Base-by-base conservation (phyloP, 2,797 vertebrate genomes). In the Delichon dasypus region DNA sequence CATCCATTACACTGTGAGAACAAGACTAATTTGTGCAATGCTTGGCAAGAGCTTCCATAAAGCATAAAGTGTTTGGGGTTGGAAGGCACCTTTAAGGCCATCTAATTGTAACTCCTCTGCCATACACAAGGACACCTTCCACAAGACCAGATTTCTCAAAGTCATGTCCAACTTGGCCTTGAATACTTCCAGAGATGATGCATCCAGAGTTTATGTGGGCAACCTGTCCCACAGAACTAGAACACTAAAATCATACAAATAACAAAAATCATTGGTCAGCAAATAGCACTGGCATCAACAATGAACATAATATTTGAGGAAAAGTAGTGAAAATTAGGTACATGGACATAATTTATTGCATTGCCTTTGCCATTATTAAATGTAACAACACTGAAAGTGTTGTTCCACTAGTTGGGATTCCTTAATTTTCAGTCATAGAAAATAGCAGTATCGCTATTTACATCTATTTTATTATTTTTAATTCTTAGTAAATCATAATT, bases 291-390 rank as follows among this genome's bases (percentile, higher is more conserved):
- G 32, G 40, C 34, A 90, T 16, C n/a, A 79, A 32, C 14, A 83
- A 47, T 40, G 7, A 84, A 60, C 23, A 50, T 7, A 65, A 12
- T 84, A 78, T 45, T 65, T 62, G 45, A 90, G 25, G 25, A 81
- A 72, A 78, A 81, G n/a, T 48, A 85, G 80, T 53, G 48, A 85
- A 45, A 64, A 71, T 67, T 32, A 94, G 40, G 19, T 57, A 75
- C 32, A 83, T 6, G 70, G 19, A 48, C 25, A 65, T 29, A 82
- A 85, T 5, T 60, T 80, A 38, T 32, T 34, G 90, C 29, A 45
- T 23, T 65, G 44, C 48, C 29, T 82, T 72, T 73, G 12, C 38
- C 55, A 36, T 62, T 80, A 47, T 34, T 70, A 84, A 91, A 74
- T 4, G 10, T 79, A 88, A 73, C 6, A 48, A 47, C 5, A 61